Base-by-base conservation (phyloP, 1,140 invertebrate species). In the Pomacea maculata region DNA sequence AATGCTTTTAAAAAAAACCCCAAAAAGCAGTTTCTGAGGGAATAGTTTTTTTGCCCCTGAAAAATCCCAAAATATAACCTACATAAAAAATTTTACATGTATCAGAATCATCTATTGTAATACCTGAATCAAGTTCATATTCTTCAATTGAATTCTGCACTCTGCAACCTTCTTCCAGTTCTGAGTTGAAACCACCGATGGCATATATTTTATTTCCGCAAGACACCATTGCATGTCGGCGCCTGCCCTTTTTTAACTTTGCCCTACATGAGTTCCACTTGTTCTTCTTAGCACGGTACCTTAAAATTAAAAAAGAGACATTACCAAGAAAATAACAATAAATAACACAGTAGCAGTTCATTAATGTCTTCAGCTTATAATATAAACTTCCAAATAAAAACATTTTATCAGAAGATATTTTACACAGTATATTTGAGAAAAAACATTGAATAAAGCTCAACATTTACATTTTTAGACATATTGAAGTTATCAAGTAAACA, bases 161-260 rank as follows among this genome's bases (percentile, higher is more conserved):
- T 25, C 86, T 79, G 25, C 80, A 82, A 10, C 87, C 88, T 61
- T 87, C 86, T 29, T 84, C 84, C 0, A 87, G 78, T 55, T 88
- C 84, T 65, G 86, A 87, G 78, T 89, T 87, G 77, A 87, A 89
- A 1, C 88, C 88, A 15, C 88, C 88, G 34, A 89, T 83, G 1
- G 85, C 86, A 73, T 87, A 89, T 34, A 89, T 78, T 29, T 80
- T 84, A 73, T 85, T 85, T 7, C 87, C 87, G 52, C 86, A 83
- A n/a, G 88, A 83, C 9, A 84, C 87, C 81, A 87, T 86, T 0
- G 87, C 86, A 78, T 89, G 88, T 15, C 88, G 81, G 12, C 88
- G 80, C 21, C 88, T 70, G n/a, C 88, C 88, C 29, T 82, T 84
- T 65, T 83, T 86, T 79, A 89, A 83, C 29, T 87, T 86, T 6